Percentiles rank a stretch among this genome's conserved stretches.
These are phyloP conservation scores for Heteromormyrus szaboi DNA, from an alignment of 2,797 vertebrate genomes.

Conservation along the genomic window DNA sequence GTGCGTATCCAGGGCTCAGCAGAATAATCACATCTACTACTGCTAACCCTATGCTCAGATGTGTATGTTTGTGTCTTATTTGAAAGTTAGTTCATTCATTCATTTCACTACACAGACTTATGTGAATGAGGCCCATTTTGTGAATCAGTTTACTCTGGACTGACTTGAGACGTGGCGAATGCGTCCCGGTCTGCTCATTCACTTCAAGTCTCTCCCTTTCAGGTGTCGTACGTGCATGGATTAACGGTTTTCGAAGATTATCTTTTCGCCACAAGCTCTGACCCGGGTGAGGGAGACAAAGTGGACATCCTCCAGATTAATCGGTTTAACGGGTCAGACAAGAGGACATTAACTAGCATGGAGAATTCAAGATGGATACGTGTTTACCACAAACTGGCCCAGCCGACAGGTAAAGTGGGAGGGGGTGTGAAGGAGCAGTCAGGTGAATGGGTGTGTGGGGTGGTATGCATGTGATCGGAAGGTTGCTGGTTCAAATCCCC, in stretches of 20 bases:
- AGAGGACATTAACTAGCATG: conserved; percentile 62
- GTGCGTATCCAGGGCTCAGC: not conserved
- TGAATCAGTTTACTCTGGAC: not conserved
- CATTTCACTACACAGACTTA: not conserved
- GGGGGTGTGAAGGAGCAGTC: not conserved
- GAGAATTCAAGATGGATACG: conserved; percentile 67
- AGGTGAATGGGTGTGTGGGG: not conserved
- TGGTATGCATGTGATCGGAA: not conserved
- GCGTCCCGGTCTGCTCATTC: not conserved
- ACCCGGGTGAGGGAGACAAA: conserved; percentile 55
- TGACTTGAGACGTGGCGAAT: not conserved
- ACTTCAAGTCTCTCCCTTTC: conserved; percentile 39
- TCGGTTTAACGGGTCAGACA: conserved; percentile 81
- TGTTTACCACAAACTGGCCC: conserved; percentile 84
- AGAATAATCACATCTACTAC: not conserved
- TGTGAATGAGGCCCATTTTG: not conserved
- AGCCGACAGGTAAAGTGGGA: conserved; percentile 74
- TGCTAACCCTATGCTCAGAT: not conserved
- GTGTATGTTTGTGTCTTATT: not conserved
- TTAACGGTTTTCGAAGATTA: conserved; percentile 89
- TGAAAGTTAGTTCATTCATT: not conserved
- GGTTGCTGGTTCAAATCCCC: not conserved
- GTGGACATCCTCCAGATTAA: conserved; percentile 77
- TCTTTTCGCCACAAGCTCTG: conserved; percentile 77
- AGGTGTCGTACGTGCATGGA: conserved; percentile 82